phyloP scores from a whole-genome alignment of 1,140 invertebrate species.

The Monochamus saltuarius region DNA sequence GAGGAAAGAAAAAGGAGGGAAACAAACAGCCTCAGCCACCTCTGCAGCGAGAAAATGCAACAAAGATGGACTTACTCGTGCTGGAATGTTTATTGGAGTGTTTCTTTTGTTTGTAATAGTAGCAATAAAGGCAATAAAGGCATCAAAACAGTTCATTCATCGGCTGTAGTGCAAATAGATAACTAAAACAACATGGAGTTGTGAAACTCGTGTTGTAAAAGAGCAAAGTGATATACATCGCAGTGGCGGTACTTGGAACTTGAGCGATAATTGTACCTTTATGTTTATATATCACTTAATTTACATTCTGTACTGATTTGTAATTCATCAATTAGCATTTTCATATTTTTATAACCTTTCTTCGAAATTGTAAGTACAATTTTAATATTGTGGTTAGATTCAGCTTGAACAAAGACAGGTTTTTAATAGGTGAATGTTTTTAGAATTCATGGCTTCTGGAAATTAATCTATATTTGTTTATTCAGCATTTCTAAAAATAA shows the following conservation, averaged over 20 bases:
- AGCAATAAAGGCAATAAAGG: constrained; percentile 46
- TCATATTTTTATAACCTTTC: no score
- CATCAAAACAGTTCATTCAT: constrained; percentile 45
- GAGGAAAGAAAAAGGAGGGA: constrained; percentile 12
- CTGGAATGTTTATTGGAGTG: constrained; percentile 43
- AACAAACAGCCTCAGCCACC: constrained; percentile 9
- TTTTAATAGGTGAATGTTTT: no score
- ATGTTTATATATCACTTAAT: no score
- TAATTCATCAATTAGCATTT: no score
- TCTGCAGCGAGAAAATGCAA: constrained; percentile 14
- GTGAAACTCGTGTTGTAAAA: constrained; percentile 38
- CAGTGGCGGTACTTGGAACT: constrained; percentile 3
- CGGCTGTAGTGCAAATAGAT: constrained; percentile 39
- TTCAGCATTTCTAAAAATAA: no score
- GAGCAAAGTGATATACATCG: constrained; percentile 19
- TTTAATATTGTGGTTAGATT: no score
- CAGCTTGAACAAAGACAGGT: no score
- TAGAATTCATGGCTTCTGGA: no score
- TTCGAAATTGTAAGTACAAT: no score
- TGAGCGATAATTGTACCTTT: no score
- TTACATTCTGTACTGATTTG: no score
- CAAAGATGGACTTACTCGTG: constrained; percentile 28
- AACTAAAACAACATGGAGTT: constrained; percentile 41
- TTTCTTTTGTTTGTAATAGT: constrained; percentile 43
- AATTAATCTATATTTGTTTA: no score